phyloP scores from a whole-genome alignment of 2,113 vertebrate species.

The Mobula birostris region DNA sequence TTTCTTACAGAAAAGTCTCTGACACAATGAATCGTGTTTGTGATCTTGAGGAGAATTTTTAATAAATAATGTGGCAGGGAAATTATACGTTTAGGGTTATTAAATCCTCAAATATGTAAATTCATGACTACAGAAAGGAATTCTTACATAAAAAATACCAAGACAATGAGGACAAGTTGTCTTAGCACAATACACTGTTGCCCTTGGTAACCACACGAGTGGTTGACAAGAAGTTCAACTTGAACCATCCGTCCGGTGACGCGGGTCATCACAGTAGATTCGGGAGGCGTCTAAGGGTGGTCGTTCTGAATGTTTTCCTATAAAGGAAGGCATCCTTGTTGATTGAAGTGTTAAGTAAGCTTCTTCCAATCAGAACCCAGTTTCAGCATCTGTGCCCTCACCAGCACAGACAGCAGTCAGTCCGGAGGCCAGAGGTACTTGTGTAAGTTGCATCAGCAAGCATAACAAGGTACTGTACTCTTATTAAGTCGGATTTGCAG shows the following conservation, averaged over 20 bases:
- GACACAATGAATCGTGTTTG: slow-evolving; percentile 41
- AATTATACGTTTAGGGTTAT: slow-evolving; percentile 74
- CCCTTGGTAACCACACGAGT: not conserved
- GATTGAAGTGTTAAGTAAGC: not conserved
- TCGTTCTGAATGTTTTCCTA: not conserved
- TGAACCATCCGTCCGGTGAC: not conserved
- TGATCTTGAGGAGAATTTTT: slow-evolving; percentile 75
- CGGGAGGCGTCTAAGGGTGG: no score
- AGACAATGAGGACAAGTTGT: slow-evolving; percentile 73
- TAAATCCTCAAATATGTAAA: slow-evolving; percentile 75
- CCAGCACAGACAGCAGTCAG: not conserved
- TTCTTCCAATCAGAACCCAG: not conserved
- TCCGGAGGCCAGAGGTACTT: not conserved
- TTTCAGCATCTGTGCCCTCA: not conserved
- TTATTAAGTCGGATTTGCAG: not conserved
- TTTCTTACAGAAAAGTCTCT: slow-evolving; percentile 43
- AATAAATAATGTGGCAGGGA: slow-evolving; percentile 80
- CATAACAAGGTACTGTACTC: not conserved
- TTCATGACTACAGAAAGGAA: slow-evolving; percentile 76
- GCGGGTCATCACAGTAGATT: not conserved
- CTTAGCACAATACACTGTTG: slow-evolving; percentile 61
- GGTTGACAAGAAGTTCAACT: not conserved
- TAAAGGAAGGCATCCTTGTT: not conserved
- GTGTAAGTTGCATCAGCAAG: not conserved
- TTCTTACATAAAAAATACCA: slow-evolving; percentile 77